phyloP scores from a whole-genome alignment of 1,140 invertebrate species.

The Drosophila nikananu region DNA sequence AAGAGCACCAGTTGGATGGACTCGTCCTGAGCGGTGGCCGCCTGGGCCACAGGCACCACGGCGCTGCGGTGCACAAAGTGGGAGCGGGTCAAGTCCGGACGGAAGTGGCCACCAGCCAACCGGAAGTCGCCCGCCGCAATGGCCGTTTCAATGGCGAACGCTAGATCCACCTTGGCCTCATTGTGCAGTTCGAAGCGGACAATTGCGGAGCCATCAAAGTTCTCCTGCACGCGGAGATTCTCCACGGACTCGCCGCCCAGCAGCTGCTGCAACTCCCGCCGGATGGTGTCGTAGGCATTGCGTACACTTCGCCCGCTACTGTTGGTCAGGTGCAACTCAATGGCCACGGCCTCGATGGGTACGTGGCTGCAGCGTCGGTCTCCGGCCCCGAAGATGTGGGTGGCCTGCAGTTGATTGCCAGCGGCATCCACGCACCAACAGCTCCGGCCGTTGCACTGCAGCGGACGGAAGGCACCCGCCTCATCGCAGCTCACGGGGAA shows the following conservation, averaged over 20 bases:
- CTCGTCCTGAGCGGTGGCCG: slow-evolving; percentile 66
- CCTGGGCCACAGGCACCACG: slow-evolving; percentile 54
- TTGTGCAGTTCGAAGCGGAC: slow-evolving; percentile 82
- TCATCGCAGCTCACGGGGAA: slow-evolving; percentile 88
- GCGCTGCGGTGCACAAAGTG: slow-evolving; percentile 76
- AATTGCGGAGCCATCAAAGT: slow-evolving; percentile 74
- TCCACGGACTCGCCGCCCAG: slow-evolving; percentile 70
- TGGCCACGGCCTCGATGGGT: slow-evolving; percentile 76
- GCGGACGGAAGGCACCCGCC: slow-evolving; percentile 90
- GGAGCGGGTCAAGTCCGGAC: slow-evolving; percentile 74
- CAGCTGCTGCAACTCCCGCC: slow-evolving; percentile 68
- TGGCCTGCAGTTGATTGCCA: slow-evolving; percentile 90
- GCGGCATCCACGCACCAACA: slow-evolving; percentile 96
- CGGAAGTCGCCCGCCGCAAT: slow-evolving; percentile 65
- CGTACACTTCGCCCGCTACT: slow-evolving; percentile 47
- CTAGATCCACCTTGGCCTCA: slow-evolving; percentile 77
- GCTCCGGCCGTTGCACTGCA: slow-evolving; percentile 89
- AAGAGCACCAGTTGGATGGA: slow-evolving; percentile 82
- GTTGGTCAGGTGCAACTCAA: slow-evolving; percentile 81
- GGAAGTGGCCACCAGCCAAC: slow-evolving; percentile 68
- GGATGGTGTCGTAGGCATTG: slow-evolving; percentile 78
- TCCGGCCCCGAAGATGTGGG: slow-evolving; percentile 88
- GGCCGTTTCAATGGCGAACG: slow-evolving; percentile 81
- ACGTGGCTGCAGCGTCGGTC: slow-evolving; percentile 62
- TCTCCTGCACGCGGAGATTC: slow-evolving; percentile 84